Conservation (phyloP, 2,888 invertebrate genomes). For the Bruchidius siliquastri region DNA sequence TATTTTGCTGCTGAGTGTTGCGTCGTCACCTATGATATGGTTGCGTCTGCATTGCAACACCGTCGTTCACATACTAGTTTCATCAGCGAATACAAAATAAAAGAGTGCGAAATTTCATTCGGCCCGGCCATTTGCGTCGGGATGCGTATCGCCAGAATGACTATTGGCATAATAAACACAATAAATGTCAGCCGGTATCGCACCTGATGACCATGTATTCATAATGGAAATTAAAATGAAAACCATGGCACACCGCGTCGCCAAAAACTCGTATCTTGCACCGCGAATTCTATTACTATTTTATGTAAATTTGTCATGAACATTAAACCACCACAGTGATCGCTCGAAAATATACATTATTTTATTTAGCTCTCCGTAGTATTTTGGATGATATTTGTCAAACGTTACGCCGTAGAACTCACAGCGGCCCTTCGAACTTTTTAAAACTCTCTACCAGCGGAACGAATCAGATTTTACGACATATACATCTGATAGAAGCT, state of each 20-base stretch:
- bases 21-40: neutral
- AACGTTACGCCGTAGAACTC: too few species aligned
- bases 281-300: neutral
- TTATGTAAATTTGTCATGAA: neutral
- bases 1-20: too few species aligned
- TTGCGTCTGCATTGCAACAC: neutral
- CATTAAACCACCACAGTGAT: neutral
- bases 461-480: too few species aligned
- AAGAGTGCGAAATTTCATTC: neutral
- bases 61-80: neutral
- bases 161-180: neutral
- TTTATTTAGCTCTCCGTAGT: too few species aligned
- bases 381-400: too few species aligned
- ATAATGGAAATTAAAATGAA: neutral
- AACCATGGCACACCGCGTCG: neutral
- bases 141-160: neutral
- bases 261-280: neutral
- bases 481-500: too few species aligned
- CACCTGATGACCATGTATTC: neutral
- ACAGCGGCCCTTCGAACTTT: too few species aligned
- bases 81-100: neutral
- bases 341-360: too few species aligned
- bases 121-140: neutral
- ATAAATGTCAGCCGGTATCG: neutral
- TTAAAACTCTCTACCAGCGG: too few species aligned